Base-by-base conservation (phyloP, 2,888 invertebrate genomes). In the Ametastegia equiseti region DNA sequence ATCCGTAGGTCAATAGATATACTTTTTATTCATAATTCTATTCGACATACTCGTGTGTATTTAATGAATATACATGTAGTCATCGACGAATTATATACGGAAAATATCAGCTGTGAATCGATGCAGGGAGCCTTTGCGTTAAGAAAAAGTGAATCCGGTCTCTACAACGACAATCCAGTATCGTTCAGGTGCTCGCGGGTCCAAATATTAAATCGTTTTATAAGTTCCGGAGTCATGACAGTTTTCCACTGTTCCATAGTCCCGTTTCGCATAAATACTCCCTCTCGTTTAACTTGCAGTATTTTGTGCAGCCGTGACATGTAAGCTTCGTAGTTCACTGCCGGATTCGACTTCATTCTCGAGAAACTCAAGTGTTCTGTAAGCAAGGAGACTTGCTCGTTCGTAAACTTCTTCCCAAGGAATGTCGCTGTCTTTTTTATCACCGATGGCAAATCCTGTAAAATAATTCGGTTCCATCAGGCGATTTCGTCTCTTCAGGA, bases 301-400 rank as follows among this genome's bases (percentile, higher is more conserved):
- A 87, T 88, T 82, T 89, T 90, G 83, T 89, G 90, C 57, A 90
- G 90, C 36, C 91, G 82, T 81, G 91, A 86, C 0, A 90, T 84
- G 9, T 88, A 86, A 5, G 88, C 88, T 85, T 94, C 93, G 83
- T 92, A 92, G 88, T 95, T 94, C 13, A 94, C 93, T 30, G 93
- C 92, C 5, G 92, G 92, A 89, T 95, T 95, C 1, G 91, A 88
- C 85, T 93, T 93, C 95, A 95, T 95, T 73, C 88, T 92, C n/a
- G 90, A 88, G 86, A 94, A 94, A 81, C 92, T 92, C 83, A 94
- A 92, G 87, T 93, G 93, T 1, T 92, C 84, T 47, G 88, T 86
- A n/a, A 94, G 89, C 0, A 83, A 82, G 1, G 88, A 84, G 36
- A 92, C 86, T 73, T 92, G 88, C 1, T 92, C 89, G 1, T 90